phyloP scores from a whole-genome alignment of 1,140 invertebrate genomes.

The Oryctes rhinoceros region DNA sequence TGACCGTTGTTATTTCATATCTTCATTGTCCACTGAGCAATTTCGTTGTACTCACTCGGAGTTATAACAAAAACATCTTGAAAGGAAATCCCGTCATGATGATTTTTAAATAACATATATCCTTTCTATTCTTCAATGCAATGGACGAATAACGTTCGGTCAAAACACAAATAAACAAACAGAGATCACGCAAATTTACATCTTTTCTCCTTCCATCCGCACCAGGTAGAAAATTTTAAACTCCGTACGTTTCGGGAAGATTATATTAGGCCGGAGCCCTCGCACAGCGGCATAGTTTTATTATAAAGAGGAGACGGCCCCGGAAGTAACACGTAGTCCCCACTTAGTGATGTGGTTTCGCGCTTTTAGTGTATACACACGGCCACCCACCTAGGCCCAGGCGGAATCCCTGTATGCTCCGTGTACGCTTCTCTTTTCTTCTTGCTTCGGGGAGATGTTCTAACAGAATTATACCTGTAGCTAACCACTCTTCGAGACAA shows the following conservation, averaged over 20 bases:
- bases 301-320: conserved; percentile 15
- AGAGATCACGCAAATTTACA: background rate
- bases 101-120: background rate
- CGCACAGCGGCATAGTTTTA: conserved; percentile 1
- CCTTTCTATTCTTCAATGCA: background rate
- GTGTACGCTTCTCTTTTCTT: conserved; percentile 31
- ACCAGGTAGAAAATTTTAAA: background rate
- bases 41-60: too few species aligned
- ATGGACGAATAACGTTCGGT: background rate
- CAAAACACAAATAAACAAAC: conserved; percentile 21
- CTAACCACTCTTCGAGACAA: background rate
- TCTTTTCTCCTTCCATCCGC: background rate
- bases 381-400: conserved; percentile 45
- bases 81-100: too few species aligned
- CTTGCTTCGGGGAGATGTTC: conserved; percentile 6
- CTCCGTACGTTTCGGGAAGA: background rate
- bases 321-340: conserved; percentile 47
- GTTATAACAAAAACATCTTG: too few species aligned
- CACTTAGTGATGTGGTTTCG: conserved; percentile 48
- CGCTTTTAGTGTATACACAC: conserved; percentile 44
- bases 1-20: too few species aligned
- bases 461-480: conserved; percentile 36
- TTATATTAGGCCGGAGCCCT: background rate
- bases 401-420: conserved; percentile 30
- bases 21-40: too few species aligned